Conservation (phyloP, 2,113 vertebrate genomes). For the Scomber japonicus region DNA sequence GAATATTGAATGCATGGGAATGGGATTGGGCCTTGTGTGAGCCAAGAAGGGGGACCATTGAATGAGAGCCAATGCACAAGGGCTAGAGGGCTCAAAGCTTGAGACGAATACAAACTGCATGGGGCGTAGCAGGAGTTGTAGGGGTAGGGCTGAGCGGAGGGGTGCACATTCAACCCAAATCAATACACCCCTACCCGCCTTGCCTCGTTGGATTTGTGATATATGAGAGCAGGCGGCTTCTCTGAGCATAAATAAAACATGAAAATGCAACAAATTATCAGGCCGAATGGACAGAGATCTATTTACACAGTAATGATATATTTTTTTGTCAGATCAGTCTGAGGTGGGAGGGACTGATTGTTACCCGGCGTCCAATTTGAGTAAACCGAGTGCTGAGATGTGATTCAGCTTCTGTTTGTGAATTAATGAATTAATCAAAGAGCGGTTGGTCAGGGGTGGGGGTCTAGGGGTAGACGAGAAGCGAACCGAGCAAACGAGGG, state of each 20-base stretch:
- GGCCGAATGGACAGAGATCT: slow-evolving; percentile 78
- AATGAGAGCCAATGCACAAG: slow-evolving; percentile 74
- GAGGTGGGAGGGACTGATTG: slow-evolving; percentile 71
- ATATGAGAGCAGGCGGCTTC: slow-evolving; percentile 77
- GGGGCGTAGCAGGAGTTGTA: slow-evolving; percentile 56
- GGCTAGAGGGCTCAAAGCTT: slow-evolving; percentile 72
- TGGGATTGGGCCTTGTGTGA: slow-evolving; percentile 73
- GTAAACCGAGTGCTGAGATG: slow-evolving; percentile 66
- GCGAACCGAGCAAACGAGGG: slow-evolving; percentile 60
- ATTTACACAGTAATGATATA: slow-evolving; percentile 75
- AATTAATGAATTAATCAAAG: slow-evolving; percentile 86
- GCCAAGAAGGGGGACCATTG: slow-evolving; percentile 73
- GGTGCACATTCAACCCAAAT: slow-evolving; percentile 75
- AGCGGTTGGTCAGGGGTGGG: slow-evolving; percentile 34
- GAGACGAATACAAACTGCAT: slow-evolving; percentile 75
- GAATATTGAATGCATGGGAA: slow-evolving; percentile 85
- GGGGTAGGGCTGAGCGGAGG: slow-evolving; percentile 47
- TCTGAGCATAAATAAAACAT: slow-evolving; percentile 84
- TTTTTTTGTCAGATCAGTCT: slow-evolving; percentile 66
- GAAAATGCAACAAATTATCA: slow-evolving; percentile 82
- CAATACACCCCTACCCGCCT: slow-evolving; percentile 76
- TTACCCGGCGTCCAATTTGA: slow-evolving; percentile 79
- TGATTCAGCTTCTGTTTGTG: slow-evolving; percentile 80
- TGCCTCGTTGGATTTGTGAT: slow-evolving; percentile 78
- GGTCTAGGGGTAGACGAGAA: slow-evolving; percentile 43